Evolutionary conservation across 2,797 vertebrate genomes (phyloP).

Genomic region (Pangasius larnaudii): DNA sequence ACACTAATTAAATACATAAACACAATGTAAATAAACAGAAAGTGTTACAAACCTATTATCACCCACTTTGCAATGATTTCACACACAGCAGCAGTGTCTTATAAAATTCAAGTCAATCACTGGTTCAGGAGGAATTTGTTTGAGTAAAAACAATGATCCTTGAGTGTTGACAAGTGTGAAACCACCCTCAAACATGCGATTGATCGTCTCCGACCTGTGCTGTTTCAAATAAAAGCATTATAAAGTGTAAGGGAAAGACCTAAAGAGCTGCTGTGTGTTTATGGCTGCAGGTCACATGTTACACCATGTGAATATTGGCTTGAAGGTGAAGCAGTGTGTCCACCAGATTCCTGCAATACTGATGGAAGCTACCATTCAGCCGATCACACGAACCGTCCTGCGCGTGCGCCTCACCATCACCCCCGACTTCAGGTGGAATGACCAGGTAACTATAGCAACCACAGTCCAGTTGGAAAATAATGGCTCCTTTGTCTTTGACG

Average conservation of each 20-base stretch:
- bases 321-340: conserved; percentile 93
- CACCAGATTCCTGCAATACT: conserved; percentile 92
- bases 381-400: conserved; percentile 95
- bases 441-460: conserved; percentile 84
- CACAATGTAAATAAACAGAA: background rate
- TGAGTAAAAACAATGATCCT: background rate
- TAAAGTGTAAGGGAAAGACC: background rate
- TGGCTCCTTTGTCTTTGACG: background rate
- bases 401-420: conserved; percentile 85
- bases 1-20: background rate
- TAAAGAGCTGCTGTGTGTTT: background rate
- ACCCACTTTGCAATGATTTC: background rate
- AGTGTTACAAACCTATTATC: background rate
- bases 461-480: conserved; percentile 3
- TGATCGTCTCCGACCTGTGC: background rate
- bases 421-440: conserved; percentile 93
- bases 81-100: background rate
- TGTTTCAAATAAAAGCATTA: background rate
- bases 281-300: conserved; percentile 90
- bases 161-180: background rate
- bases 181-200: background rate
- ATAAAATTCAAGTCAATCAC: background rate
- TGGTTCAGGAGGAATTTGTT: background rate
- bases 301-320: conserved; percentile 93
- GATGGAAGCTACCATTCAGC: conserved; percentile 94